Conservation (phyloP, 2,113 vertebrate genomes). For the Chloebia gouldiae region DNA sequence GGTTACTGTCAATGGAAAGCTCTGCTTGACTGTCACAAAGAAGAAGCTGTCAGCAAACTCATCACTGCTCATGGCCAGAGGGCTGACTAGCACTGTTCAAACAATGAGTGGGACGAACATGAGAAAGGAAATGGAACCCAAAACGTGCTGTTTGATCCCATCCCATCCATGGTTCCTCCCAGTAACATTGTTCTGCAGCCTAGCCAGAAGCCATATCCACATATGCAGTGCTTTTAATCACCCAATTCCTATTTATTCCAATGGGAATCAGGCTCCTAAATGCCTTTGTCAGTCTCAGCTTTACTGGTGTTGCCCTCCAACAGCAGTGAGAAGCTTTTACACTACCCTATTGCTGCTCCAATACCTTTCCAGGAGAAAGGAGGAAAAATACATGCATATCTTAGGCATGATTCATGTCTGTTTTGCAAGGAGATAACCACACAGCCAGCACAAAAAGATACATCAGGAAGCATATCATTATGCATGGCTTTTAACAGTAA, state of each 20-base stretch:
- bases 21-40: not conserved
- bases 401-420: not conserved
- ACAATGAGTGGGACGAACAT: constrained; percentile 9
- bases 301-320: not conserved
- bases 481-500: not conserved
- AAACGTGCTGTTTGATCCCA: not conserved
- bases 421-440: not conserved
- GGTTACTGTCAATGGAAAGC: constrained; percentile 3
- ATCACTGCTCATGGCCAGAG: not conserved
- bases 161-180: not conserved
- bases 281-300: not conserved
- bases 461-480: not conserved
- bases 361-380: not conserved
- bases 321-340: not conserved
- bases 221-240: not conserved
- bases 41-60: constrained; percentile 1
- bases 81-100: not conserved
- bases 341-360: not conserved
- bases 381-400: not conserved
- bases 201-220: not conserved
- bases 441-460: not conserved
- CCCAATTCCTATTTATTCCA: not conserved
- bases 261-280: not conserved
- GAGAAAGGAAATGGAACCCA: not conserved
- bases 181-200: not conserved